Conservation (phyloP, 2,113 vertebrate species). For the Marmota flaviventris region DNA sequence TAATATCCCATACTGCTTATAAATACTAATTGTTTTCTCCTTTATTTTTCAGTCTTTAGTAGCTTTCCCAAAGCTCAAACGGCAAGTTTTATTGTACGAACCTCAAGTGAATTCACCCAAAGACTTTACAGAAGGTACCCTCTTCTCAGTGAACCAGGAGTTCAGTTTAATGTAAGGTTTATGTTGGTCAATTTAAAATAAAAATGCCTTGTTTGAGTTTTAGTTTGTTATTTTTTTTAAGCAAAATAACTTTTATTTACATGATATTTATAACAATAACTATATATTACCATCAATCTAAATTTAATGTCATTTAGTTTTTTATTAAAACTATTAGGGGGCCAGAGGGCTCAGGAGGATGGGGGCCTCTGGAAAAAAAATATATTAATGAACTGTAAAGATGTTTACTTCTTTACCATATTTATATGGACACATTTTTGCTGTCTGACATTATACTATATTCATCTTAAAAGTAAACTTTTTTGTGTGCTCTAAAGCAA, state of each 20-base stretch:
- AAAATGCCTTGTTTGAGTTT: constrained; percentile 50
- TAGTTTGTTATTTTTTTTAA: constrained; percentile 45
- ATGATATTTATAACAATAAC: constrained; percentile 41
- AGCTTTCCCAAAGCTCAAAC: constrained; percentile 99
- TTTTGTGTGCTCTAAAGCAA: not conserved
- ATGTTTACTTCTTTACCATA: not conserved
- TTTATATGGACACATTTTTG: constrained; percentile 14
- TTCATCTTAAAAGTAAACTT: not conserved
- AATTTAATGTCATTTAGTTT: constrained; percentile 19
- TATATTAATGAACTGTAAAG: not conserved
- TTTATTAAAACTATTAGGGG: constrained; percentile 4
- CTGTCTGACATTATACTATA: not conserved
- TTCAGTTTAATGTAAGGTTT: constrained; percentile 98
- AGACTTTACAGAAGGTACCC: constrained; percentile 99
- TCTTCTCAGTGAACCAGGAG: constrained; percentile 99
- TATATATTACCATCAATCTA: not conserved
- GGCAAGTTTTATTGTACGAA: constrained; percentile 98
- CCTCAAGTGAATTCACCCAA: constrained; percentile 98
- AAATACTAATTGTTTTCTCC: constrained; percentile 62
- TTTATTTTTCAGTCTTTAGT: constrained; percentile 94
- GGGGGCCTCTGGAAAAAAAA: not conserved
- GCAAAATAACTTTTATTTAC: constrained; percentile 53
- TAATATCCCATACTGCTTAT: not conserved
- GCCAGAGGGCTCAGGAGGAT: not conserved
- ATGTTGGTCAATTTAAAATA: constrained; percentile 68